Evolutionary conservation across 2,113 vertebrate species (phyloP), one percentile per base, ranked within the genome.

Genomic region (Phocoena sinus): DNA sequence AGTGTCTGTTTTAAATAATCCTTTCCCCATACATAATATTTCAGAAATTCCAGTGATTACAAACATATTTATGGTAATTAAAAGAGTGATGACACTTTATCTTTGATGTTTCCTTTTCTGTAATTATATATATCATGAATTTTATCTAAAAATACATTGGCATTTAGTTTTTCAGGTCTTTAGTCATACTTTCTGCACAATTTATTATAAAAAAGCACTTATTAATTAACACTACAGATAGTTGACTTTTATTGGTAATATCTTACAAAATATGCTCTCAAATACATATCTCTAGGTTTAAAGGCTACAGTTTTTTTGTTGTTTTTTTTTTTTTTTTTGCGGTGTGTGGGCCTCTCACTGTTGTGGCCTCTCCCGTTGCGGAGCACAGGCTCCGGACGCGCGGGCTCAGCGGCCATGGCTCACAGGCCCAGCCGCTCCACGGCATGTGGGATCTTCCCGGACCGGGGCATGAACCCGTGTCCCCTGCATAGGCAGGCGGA

Each of bases 121-220:
- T 95, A 96, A 96, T 92, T 73, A 67, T 13, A 50, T 67, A 33
- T 79, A 62, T 90, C 53, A 10, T 28, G 90, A 96, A 86, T 91
- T 65, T 97, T 25, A 53, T 92, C 1, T 73, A 79, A 65, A 26
- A 80, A 36, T 58, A 50, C 5, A 70, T 0, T 80, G 28, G 31
- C 13, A 93, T 94, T 96, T 90, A 62, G 17, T 91, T 96, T 73
- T 94, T 26, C 60, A 89, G 2, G n/a, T 91, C 28, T 74, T 96
- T 96, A 47, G 26, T 88, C 11, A 77, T 68, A 70, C 1, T 95
- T 97, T 90, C 83, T 44, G 84, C 44, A 36, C 1, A 90, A 85
- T 71, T 84, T 65, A 33, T 38, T 91, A 47, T 68, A 79, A 95
- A 74, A 33, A 58, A 95, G 33, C 18, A 80, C 0, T 88, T 44